Percentiles rank a stretch among this genome's conserved stretches.
These are phyloP conservation scores for Mechanitis messenoides DNA, from an alignment of 2,888 invertebrate genomes.

Conservation along the genomic window DNA sequence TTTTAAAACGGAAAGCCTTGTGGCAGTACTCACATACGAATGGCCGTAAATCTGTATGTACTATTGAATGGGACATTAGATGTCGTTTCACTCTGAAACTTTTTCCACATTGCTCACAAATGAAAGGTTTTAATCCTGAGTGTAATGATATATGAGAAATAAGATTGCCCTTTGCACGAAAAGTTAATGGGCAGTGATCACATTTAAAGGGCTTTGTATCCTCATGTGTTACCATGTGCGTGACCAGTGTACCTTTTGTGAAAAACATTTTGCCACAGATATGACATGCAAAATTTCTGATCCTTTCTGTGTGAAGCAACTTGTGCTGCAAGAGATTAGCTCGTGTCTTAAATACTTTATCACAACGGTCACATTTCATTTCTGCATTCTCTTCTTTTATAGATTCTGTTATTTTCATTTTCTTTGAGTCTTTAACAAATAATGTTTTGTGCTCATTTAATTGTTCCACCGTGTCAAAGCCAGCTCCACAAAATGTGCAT, in stretches of 20 bases:
- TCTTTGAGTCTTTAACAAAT: slow-evolving; percentile 41
- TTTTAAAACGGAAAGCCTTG: slow-evolving; percentile 67
- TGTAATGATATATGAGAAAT: slow-evolving; percentile 63
- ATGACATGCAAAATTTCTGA: slow-evolving; percentile 63
- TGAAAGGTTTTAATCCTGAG: slow-evolving; percentile 62
- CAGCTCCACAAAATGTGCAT: slow-evolving; percentile 56
- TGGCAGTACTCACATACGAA: slow-evolving; percentile 62
- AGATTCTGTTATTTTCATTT: slow-evolving; percentile 22
- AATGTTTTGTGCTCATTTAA: slow-evolving; percentile 55
- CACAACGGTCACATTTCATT: slow-evolving; percentile 58
- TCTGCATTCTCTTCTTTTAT: slow-evolving; percentile 31
- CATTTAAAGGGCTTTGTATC: slow-evolving; percentile 64
- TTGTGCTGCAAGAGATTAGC: slow-evolving; percentile 62
- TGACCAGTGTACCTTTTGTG: slow-evolving; percentile 63
- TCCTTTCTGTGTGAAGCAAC: slow-evolving; percentile 63
- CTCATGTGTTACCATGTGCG: slow-evolving; percentile 64
- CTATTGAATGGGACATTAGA: slow-evolving; percentile 68
- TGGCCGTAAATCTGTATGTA: slow-evolving; percentile 68
- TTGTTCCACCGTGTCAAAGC: slow-evolving; percentile 49
- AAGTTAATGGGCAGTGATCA: slow-evolving; percentile 61
- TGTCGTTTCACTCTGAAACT: slow-evolving; percentile 65
- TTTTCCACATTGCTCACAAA: slow-evolving; percentile 69
- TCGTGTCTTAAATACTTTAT: slow-evolving; percentile 60
- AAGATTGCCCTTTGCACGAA: slow-evolving; percentile 62
- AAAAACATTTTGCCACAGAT: slow-evolving; percentile 71